A percentile compares a stretch with the other conserved stretches of the same genome.
Conservation (phyloP, 1,140 invertebrate species). For the Drosophila bipectinata region DNA sequence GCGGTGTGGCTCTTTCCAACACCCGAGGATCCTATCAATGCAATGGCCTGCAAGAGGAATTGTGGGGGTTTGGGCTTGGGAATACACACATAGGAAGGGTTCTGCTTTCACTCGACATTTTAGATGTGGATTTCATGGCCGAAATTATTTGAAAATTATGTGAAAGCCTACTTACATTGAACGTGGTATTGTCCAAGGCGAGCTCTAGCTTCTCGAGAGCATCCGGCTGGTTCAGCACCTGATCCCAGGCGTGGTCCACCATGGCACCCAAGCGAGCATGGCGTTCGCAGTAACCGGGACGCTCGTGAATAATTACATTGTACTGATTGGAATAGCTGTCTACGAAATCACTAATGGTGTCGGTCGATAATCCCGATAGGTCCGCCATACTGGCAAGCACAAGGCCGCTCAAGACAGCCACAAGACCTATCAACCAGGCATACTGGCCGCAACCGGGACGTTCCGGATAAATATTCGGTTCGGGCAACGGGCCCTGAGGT, state of each 20-base stretch:
- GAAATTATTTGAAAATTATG: neutral
- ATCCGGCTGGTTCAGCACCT: constrained; percentile 55
- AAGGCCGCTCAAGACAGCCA: no score
- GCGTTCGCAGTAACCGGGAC: constrained; percentile 56
- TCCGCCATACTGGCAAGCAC: neutral
- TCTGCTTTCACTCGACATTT: neutral
- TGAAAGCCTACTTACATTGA: neutral
- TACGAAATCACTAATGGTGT: constrained; percentile 16
- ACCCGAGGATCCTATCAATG: constrained; percentile 46
- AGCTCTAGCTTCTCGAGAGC: constrained; percentile 49
- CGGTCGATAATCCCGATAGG: no score
- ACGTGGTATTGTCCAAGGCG: constrained; percentile 26
- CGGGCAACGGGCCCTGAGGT: no score
- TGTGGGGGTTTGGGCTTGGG: neutral
- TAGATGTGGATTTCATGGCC: neutral
- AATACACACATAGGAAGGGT: neutral
- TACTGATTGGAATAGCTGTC: constrained; percentile 41
- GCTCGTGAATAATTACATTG: constrained; percentile 58
- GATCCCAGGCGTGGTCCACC: constrained; percentile 20
- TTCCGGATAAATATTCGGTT: no score
- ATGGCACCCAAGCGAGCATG: constrained; percentile 17
- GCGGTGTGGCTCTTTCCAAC: constrained; percentile 53
- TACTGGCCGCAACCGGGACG: no score
- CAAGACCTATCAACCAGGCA: no score
- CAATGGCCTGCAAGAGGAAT: constrained; percentile 26